phyloP scores from a whole-genome alignment of 2,113 vertebrate genomes.

The Phasianus colchicus region DNA sequence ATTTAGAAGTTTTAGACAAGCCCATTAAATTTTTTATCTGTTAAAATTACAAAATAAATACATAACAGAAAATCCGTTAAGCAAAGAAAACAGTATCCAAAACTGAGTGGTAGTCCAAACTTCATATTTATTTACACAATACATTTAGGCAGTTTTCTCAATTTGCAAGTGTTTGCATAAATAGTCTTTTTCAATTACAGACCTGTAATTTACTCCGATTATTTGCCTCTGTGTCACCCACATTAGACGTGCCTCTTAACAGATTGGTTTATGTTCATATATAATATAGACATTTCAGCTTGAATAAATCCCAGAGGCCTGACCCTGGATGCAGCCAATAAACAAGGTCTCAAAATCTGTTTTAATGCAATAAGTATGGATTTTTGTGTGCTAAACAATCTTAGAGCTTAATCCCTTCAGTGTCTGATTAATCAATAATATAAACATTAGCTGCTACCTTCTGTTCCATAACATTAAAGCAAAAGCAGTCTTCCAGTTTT shows the following conservation, averaged over 20 bases:
- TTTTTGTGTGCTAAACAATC: constrained; percentile 51
- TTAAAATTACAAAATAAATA: not conserved
- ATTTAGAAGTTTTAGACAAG: not conserved
- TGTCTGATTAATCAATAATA: constrained; percentile 59
- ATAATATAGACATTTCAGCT: constrained; percentile 13
- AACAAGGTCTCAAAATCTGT: constrained; percentile 22
- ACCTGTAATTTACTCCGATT: constrained; percentile 18
- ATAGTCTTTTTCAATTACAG: constrained; percentile 1
- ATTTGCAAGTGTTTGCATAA: constrained; percentile 19
- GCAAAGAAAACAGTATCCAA: not conserved
- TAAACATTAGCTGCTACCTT: constrained; percentile 49
- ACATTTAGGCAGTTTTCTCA: not conserved
- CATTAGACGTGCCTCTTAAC: not conserved
- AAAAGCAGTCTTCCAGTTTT: constrained; percentile 5
- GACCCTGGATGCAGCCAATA: constrained; percentile 26
- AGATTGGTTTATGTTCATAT: not conserved
- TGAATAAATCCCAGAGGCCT: constrained; percentile 37
- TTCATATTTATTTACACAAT: constrained; percentile 9
- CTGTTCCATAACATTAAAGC: constrained; percentile 10
- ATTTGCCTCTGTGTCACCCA: not conserved
- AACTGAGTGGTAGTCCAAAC: not conserved
- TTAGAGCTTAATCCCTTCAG: constrained; percentile 46
- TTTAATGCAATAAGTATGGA: constrained; percentile 51
- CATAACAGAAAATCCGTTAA: not conserved
- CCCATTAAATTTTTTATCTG: not conserved